A percentile compares a stretch with the other conserved stretches of the same genome.
Conservation (phyloP, 2,888 invertebrate genomes). For the Aplocera efformata region DNA sequence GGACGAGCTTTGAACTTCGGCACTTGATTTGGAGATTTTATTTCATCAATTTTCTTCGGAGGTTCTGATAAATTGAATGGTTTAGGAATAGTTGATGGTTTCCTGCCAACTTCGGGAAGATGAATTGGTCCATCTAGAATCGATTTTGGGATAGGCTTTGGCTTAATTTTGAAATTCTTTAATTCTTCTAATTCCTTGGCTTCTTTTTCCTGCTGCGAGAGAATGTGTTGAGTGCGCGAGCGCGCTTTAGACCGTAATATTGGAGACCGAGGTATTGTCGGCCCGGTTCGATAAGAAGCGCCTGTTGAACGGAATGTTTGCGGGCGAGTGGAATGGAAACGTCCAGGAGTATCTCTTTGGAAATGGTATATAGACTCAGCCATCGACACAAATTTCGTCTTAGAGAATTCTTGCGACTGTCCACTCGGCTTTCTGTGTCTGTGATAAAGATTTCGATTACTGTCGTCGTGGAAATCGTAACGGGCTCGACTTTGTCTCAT, state of each 20-base stretch:
- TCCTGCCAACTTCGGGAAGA: constrained; percentile 74
- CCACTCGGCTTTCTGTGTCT: constrained; percentile 44
- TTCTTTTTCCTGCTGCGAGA: constrained; percentile 82
- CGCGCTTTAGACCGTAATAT: constrained; percentile 78
- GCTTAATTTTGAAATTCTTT: constrained; percentile 84
- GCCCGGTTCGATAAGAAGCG: constrained; percentile 37
- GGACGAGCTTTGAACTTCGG: constrained; percentile 82
- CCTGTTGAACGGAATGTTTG: constrained; percentile 46
- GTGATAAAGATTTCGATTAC: constrained; percentile 37
- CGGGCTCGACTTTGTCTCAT: constrained; percentile 47
- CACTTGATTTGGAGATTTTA: constrained; percentile 38
- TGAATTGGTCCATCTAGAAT: constrained; percentile 75
- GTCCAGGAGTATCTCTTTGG: constrained; percentile 80
- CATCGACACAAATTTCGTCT: constrained; percentile 77
- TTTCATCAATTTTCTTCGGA: constrained; percentile 54
- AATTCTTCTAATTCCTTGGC: constrained; percentile 82
- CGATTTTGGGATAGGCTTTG: constrained; percentile 82
- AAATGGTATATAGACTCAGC: constrained; percentile 81
- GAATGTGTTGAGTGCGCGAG: constrained; percentile 69
- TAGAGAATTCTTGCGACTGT: constrained; percentile 48
- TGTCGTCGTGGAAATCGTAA: constrained; percentile 24
- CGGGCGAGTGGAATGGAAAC: constrained; percentile 67
- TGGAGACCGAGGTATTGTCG: constrained; percentile 78
- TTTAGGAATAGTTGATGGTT: constrained; percentile 80
- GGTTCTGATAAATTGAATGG: constrained; percentile 83